Base-by-base conservation (phyloP, 1,140 invertebrate genomes). In the Drosophila funebris region DNA sequence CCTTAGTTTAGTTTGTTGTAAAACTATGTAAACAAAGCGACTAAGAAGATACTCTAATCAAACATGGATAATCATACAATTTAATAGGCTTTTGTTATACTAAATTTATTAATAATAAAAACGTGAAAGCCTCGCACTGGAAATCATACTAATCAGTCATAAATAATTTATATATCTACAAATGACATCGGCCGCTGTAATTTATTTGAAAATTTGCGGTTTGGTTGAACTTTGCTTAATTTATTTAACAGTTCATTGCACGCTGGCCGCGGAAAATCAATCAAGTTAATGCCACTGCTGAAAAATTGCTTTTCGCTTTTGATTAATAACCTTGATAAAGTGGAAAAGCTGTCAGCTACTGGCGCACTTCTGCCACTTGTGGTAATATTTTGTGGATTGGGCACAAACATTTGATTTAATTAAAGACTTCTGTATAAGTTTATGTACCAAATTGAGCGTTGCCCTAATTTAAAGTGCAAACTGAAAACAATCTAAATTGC, bases 161-260 rank as follows among this genome's bases (percentile, higher is more conserved):
- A 36, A 2, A 20, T 14, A 29, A 24, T 24, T 3, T 24, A 43
- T 43, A 8, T 43, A 6, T 20, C 18, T 43, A 9, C 7, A 48
- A 60, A 13, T 31, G 57, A 31, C 29, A 44, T 60, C 13, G 24
- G 16, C 18, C 6, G 16, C 29, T 33, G 16, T 48, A 60, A 60
- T 37, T 60, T 60, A 60, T 60, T 46, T 46, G 57, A 14, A 4
- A 31, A 48, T 60, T 60, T 60, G 41, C 29, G 57, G 43, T 46
- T 48, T 24, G 57, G 36, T 36, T 33, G 43, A 46, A 36, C 29
- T 60, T 46, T 60, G 57, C 20, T 60, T 60, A 60, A 60, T 60
- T 60, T 60, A 46, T 46, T 60, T 31, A 60, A 60, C 57, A 60
- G 41, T 48, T 48, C 43, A 48, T 60, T 60, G 43, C 57, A 27